Conservation (phyloP, 2,797 vertebrate species). For the Coregonus suidteri region DNA sequence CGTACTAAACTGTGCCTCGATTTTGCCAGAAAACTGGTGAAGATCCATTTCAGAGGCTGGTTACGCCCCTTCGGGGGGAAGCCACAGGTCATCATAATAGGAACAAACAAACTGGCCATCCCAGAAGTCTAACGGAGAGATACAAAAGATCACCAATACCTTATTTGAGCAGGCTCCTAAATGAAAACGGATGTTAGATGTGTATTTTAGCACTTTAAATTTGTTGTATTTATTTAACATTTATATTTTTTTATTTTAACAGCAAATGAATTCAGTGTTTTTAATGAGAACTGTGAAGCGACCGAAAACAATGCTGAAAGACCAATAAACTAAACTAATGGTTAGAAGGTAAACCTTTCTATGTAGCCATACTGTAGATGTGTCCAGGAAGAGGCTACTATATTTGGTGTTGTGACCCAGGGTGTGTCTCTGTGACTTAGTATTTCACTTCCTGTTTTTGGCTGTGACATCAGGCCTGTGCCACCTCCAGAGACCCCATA, state of each 20-base stretch:
- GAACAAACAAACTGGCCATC: not conserved
- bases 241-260: not conserved
- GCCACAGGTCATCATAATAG: too few species aligned
- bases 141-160: not conserved
- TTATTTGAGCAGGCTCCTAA: not conserved
- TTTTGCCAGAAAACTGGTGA: too few species aligned
- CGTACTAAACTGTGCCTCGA: too few species aligned
- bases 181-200: not conserved
- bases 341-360: too few species aligned
- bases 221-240: not conserved
- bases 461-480: conserved; percentile 59
- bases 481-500: conserved; percentile 69
- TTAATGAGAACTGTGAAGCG: not conserved
- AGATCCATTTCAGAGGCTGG: too few species aligned
- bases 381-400: too few species aligned
- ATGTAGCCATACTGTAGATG: too few species aligned
- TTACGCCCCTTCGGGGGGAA: too few species aligned
- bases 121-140: not conserved
- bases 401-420: too few species aligned
- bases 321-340: not conserved
- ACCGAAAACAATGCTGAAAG: too few species aligned
- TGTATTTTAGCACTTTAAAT: too few species aligned
- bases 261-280: not conserved
- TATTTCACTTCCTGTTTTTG: conserved; percentile 46
- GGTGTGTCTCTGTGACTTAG: conserved; percentile 38